Evolutionary conservation across 2,113 vertebrate species (phyloP).

Genomic region (Synodontis membranacea): DNA sequence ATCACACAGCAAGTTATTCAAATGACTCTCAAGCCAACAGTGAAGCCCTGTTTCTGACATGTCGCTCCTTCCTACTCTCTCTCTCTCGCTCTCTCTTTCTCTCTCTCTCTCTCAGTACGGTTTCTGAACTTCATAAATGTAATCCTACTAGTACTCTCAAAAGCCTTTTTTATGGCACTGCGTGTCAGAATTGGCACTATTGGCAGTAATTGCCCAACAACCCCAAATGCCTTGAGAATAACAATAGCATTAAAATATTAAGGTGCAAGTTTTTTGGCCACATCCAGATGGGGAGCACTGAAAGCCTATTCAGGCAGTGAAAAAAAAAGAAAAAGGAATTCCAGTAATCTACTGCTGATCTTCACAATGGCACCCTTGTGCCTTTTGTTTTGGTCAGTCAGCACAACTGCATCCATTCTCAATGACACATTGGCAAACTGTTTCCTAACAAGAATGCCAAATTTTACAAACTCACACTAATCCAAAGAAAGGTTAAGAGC

Average conservation of each 20-base stretch:
- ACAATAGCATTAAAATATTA: conserved; percentile 57
- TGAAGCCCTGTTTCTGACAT: conserved; percentile 25
- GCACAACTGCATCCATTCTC: conserved; percentile 63
- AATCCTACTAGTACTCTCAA: not conserved
- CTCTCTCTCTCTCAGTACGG: not conserved
- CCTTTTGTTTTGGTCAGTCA: conserved; percentile 68
- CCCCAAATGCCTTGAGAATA: conserved; percentile 39
- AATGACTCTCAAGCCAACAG: conserved; percentile 50
- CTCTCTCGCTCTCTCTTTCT: not conserved
- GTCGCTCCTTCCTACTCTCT: conserved; percentile 11
- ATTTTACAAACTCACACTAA: conserved; percentile 10
- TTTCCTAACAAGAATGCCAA: conserved; percentile 24
- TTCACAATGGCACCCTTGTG: conserved; percentile 79
- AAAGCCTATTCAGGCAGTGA: conserved; percentile 68
- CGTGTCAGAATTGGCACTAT: conserved; percentile 22
- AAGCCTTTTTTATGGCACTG: not conserved
- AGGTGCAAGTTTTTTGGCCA: conserved; percentile 51
- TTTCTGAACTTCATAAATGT: conserved; percentile 23
- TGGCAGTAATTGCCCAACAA: conserved; percentile 46
- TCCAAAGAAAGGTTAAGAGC: not conserved
- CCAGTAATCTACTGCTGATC: conserved; percentile 77
- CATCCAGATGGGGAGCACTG: conserved; percentile 56
- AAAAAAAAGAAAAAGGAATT: conserved; percentile 76
- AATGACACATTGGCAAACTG: conserved; percentile 53
- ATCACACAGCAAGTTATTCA: conserved; percentile 52